These are phyloP conservation scores for Nowickia ferox DNA, from an alignment of 2,888 invertebrate genomes.

Conservation along the genomic window DNA sequence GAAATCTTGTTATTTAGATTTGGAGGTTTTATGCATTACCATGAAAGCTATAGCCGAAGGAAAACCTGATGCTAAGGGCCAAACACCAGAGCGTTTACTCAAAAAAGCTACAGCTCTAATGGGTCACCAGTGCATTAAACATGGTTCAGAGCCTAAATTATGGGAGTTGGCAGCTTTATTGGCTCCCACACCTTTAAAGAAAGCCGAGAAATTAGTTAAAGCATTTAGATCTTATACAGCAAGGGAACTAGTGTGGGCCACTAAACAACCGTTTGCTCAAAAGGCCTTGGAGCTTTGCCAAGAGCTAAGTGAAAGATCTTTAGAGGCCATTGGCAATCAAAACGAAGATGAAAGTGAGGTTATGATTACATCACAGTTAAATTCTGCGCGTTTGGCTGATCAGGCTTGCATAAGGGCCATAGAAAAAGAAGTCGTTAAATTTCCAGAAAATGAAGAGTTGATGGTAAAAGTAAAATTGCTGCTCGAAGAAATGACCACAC, in stretches of 20 bases:
- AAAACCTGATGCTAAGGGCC: constrained; percentile 86
- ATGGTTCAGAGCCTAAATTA: constrained; percentile 88
- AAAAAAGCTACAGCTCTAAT: constrained; percentile 80
- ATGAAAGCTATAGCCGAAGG: constrained; percentile 88
- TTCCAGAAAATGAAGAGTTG: constrained; percentile 82
- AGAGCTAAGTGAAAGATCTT: constrained; percentile 85
- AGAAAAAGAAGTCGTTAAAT: constrained; percentile 83
- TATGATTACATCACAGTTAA: constrained; percentile 85
- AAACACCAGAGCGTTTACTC: constrained; percentile 82
- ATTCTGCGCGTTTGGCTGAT: constrained; percentile 85
- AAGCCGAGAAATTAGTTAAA: constrained; percentile 89
- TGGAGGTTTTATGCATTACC: constrained; percentile 89
- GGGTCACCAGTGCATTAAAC: constrained; percentile 81
- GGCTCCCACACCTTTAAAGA: constrained; percentile 85
- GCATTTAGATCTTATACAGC: constrained; percentile 90
- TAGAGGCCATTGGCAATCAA: constrained; percentile 84
- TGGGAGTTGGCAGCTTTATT: constrained; percentile 93
- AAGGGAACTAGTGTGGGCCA: constrained; percentile 85
- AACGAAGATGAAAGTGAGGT: constrained; percentile 84
- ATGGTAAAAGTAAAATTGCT: constrained; percentile 83
- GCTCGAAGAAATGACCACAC: constrained; percentile 72
- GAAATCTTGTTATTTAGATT: constrained; percentile 91
- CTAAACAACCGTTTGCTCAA: constrained; percentile 85
- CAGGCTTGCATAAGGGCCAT: constrained; percentile 85
- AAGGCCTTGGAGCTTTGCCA: constrained; percentile 86